Percentiles rank a stretch among this genome's conserved stretches.
Evolutionary conservation across 2,888 invertebrate genomes (phyloP).

Genomic region (Limenitis camilla): DNA sequence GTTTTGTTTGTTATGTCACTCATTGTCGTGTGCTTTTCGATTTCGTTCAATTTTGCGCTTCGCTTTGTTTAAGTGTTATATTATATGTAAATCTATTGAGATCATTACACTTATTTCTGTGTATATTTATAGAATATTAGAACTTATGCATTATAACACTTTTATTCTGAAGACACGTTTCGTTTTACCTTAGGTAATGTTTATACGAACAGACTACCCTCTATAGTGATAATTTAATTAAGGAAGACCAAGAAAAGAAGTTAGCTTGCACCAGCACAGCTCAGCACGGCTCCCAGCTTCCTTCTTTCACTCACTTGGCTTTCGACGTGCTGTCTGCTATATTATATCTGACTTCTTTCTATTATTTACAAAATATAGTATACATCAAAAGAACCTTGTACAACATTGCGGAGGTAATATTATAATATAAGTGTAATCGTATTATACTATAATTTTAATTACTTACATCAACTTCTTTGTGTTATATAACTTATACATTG

Average conservation of each 20-base stretch:
- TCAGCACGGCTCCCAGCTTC: conserved; percentile 34
- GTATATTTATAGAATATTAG: conserved; percentile 19
- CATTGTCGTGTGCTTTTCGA: conserved; percentile 72
- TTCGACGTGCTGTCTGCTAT: conserved; percentile 32
- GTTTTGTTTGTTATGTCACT: conserved; percentile 72
- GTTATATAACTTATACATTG: no score
- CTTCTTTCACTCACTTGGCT: conserved; percentile 49
- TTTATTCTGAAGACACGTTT: conserved; percentile 5
- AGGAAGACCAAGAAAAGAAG: conserved; percentile 16
- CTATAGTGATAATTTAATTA: not conserved
- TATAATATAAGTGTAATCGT: no score
- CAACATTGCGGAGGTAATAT: no score
- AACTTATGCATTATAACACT: conserved; percentile 14
- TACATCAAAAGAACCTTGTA: not conserved
- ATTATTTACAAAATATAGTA: not conserved
- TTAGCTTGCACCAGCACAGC: conserved; percentile 32
- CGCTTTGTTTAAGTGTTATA: conserved; percentile 39
- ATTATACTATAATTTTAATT: no score
- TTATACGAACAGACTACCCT: not conserved
- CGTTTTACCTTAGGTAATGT: not conserved
- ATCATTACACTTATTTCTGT: conserved; percentile 17
- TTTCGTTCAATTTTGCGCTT: conserved; percentile 59
- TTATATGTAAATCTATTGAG: conserved; percentile 18
- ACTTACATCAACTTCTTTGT: no score
- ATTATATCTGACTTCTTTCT: not conserved